Evolutionary conservation across 2,888 invertebrate species (phyloP).

Genomic region (Acanthosepion lycidas): DNA sequence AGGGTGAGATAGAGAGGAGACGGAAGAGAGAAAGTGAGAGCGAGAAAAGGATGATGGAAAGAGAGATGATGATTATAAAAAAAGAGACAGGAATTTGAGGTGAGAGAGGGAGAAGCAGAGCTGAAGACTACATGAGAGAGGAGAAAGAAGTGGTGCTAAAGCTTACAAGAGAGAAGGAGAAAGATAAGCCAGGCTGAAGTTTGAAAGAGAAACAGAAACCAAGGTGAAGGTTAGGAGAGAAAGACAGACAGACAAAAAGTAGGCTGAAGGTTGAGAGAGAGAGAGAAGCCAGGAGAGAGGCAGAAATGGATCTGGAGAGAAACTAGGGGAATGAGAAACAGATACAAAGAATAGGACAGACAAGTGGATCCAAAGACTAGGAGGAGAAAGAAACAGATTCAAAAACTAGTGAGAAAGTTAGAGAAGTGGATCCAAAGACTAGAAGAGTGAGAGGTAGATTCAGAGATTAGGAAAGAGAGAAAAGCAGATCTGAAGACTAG

Average conservation of each 20-base stretch:
- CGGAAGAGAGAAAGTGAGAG: neutral
- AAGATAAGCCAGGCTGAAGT: neutral
- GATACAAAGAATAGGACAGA: neutral
- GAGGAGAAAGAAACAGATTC: neutral
- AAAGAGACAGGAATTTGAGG: neutral
- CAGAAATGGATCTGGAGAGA: neutral
- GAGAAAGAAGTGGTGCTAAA: neutral
- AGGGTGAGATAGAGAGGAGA: neutral
- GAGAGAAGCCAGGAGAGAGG: neutral
- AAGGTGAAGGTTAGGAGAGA: neutral
- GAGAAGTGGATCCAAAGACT: neutral
- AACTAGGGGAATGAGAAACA: too few species aligned
- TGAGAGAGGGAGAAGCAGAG: neutral
- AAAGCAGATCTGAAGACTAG: neutral
- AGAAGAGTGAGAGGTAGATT: neutral
- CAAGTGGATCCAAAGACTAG: neutral
- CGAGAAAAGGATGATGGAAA: neutral
- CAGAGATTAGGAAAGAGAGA: neutral
- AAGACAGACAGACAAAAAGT: too few species aligned
- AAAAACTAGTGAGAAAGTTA: neutral
- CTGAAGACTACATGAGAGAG: neutral
- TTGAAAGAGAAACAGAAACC: neutral
- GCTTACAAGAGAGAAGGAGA: neutral
- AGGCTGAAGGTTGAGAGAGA: neutral
- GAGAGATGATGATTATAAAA: neutral